Evolutionary conservation across 2,113 vertebrate species (phyloP), one percentile per base, ranked within the genome.

Genomic region (Lepidothrix coronata): DNA sequence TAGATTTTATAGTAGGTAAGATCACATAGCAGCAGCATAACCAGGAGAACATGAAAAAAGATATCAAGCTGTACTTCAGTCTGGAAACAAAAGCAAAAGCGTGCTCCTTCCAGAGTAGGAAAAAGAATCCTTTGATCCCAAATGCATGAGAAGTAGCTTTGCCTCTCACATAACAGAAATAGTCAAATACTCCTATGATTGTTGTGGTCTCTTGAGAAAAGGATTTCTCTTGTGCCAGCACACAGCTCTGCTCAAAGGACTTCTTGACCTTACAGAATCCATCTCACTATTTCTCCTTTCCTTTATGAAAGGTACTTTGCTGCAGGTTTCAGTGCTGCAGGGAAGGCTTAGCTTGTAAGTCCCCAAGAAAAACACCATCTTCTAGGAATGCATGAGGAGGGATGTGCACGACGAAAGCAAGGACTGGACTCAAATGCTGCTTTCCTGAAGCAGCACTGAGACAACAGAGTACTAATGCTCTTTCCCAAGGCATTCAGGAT

Each of bases 41-140:
- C 27, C 66, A 84, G 24, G 11, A 82, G 62, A 84, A 91, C 52
- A 92, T 81, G 61, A 95, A 94, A 94, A 93, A 91, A 88, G n/a
- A 39, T 19, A 90, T 41, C 2, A 2, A 85, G 71, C 52, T 82
- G 80, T 35, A 88, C 77, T 96, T 91, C 68, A 91, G 15, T 87
- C 61, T 72, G 74, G 93, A 77, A 91, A 80, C 61, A 91, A 90
- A 93, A 67, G 70, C 22, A 89, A 82, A 91, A 94, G 75, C 23
- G 55, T 62, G 59, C 85, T 55, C 88, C 46, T 74, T 89, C 67
- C 88, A 87, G 62, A 89, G 82, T 1, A 89, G 57, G 61, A 65
- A 92, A 94, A 93, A 95, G 46, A 95, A 86, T 86, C 79, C 75
- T 81, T 86, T 82, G 58, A 96, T 80, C 58, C 76, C 24, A 39